These are phyloP conservation scores for Halictus quadricinctus DNA, from an alignment of 2,888 invertebrate genomes.

Conservation along the genomic window DNA sequence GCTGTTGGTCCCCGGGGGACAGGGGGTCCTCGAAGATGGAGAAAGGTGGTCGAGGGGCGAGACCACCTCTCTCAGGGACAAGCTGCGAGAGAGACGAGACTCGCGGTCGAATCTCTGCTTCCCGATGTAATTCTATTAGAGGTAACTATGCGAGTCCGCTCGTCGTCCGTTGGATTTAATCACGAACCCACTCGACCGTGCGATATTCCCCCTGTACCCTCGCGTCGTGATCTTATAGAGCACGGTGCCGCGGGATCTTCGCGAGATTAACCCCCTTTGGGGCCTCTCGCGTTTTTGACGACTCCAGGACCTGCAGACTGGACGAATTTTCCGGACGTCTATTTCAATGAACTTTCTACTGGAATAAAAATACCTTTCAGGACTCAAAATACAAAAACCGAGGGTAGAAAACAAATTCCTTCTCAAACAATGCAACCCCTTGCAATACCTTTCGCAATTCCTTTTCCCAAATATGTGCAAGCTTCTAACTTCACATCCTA, in stretches of 20 bases:
- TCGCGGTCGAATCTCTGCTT: conserved; percentile 72
- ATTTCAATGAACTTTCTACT: neutral
- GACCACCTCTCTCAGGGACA: conserved; percentile 52
- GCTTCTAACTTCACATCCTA: neutral
- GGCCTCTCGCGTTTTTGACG: neutral
- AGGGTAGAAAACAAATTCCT: no score
- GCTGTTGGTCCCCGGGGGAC: conserved; percentile 76
- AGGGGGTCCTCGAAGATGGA: conserved; percentile 60
- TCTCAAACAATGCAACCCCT: no score
- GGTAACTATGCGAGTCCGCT: conserved; percentile 81
- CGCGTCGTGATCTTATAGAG: conserved; percentile 44
- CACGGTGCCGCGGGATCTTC: conserved; percentile 1
- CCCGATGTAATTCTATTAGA: conserved; percentile 82
- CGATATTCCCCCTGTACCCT: conserved; percentile 72
- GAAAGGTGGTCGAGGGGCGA: conserved; percentile 55
- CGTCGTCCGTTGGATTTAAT: conserved; percentile 81
- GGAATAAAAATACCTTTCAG: no score
- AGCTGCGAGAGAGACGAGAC: conserved; percentile 17
- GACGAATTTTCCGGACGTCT: neutral
- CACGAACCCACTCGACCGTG: conserved; percentile 79
- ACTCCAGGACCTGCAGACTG: neutral
- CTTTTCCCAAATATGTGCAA: no score
- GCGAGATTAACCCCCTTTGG: neutral
- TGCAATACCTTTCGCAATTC: no score
- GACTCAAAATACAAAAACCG: no score